phyloP scores from a whole-genome alignment of 1,140 invertebrate species.

The Drosophila repleta region DNA sequence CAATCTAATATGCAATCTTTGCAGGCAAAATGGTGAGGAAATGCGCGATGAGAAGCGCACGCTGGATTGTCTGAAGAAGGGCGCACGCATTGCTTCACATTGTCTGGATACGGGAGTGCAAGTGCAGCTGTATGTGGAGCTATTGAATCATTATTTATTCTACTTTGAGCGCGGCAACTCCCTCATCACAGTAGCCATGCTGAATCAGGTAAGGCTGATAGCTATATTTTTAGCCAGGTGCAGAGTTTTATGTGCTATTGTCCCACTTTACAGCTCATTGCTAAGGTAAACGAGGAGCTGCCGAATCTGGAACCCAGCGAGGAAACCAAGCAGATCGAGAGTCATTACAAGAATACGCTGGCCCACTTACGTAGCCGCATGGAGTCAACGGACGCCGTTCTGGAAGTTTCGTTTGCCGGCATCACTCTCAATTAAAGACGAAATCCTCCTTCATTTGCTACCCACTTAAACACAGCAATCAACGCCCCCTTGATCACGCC shows the following conservation, averaged over 20 bases:
- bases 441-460: constrained; percentile 5
- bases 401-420: constrained; percentile 84
- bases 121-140: constrained; percentile 97
- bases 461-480: constrained; percentile 17
- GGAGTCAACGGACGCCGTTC: constrained; percentile 87
- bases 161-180: constrained; percentile 97
- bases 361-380: constrained; percentile 90
- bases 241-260: neutral
- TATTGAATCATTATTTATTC: constrained; percentile 97
- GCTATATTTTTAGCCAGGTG: neutral
- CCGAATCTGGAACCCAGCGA: constrained; percentile 96
- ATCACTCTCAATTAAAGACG: constrained; percentile 77
- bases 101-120: constrained; percentile 99
- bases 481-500: constrained; percentile 33
- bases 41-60: constrained; percentile 96
- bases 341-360: constrained; percentile 95
- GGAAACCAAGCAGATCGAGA: constrained; percentile 97
- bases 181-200: constrained; percentile 87
- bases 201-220: constrained; percentile 85
- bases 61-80: constrained; percentile 98
- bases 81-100: constrained; percentile 96
- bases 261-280: constrained; percentile 90
- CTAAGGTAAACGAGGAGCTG: constrained; percentile 96
- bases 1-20: constrained; percentile 55
- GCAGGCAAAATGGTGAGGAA: constrained; percentile 85